Base-by-base conservation (phyloP, 1,140 invertebrate species). In the Frieseomelitta varia region DNA sequence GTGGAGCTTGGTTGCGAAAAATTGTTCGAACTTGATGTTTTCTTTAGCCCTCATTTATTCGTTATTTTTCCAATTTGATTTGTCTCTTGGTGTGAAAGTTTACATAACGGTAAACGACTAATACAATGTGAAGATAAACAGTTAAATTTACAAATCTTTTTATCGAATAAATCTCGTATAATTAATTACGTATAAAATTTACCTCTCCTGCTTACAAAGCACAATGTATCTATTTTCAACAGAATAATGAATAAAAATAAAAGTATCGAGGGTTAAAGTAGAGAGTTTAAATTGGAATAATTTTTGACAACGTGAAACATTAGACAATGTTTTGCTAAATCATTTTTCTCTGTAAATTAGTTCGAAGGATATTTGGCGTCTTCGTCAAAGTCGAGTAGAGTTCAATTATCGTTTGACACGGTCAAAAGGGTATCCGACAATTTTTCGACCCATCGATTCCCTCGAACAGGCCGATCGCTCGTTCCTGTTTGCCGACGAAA, bases 361-460 rank as follows among this genome's bases (percentile, higher is more conserved):
- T 58, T 58, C n/a, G 65, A 2, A 34, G 2, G 27, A 12, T 27
- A 24, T 34, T 34, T 14, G 21, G 8, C 17, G 21, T 71, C 39
- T 51, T 71, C 53, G 3, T 34, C 4, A 11, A 47, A 61, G 51
- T 55, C n/a, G 51, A 67, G 21, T 34, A 4, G 47, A 55, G 58
- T 56, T 79, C 71, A 71, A 79, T 56, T 27, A 71, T 58, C 67
- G 21, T 56, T 71, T 39, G 11, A 79, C 30, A 55, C 30, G 51
- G 34, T 47, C 27, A 14, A 12, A 14, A 78, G n/a, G 30, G 17
- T 10, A 30, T 47, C 10, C 61, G 24, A 58, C 1, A 4, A 55
- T 71, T 79, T 61, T 71, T 27, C 39, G 24, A 4, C 24, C 4
- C 14, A n/a, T 71, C 53, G 67, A 69, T 71, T 47, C 58, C 61